Evolutionary conservation across 2,113 vertebrate genomes (phyloP).

Genomic region (Phrynocephalus versicolor): DNA sequence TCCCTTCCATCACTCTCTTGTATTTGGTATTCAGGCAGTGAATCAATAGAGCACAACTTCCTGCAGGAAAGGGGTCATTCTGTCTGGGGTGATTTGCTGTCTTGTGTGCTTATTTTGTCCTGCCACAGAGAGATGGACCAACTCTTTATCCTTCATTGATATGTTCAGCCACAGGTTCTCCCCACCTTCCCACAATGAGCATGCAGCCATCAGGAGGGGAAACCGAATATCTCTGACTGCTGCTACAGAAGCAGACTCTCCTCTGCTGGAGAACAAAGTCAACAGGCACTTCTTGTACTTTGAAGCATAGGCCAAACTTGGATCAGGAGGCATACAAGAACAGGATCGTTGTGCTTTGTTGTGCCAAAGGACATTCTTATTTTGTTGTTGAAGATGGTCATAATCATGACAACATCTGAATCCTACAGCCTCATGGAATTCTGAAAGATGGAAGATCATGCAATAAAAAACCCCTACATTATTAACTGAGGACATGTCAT

Average conservation of each 20-base stretch:
- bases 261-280: neutral
- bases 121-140: conserved; percentile 29
- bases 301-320: neutral
- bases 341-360: neutral
- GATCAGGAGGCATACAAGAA: neutral
- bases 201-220: neutral
- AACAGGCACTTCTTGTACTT: neutral
- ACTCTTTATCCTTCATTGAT: conserved; percentile 57
- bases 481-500: conserved; percentile 17
- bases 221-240: conserved; percentile 5
- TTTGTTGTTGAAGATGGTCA: neutral
- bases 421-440: conserved; percentile 2
- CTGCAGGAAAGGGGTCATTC: conserved; percentile 45
- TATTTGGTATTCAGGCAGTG: conserved; percentile 44
- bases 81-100: conserved; percentile 44
- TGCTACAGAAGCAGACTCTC: neutral
- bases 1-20: neutral
- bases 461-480: neutral
- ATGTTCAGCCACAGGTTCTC: conserved; percentile 43
- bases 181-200: conserved; percentile 3
- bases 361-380: neutral
- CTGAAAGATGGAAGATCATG: neutral
- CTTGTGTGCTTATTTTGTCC: conserved; percentile 20
- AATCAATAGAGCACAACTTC: conserved; percentile 44
- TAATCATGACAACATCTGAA: neutral